Evolutionary conservation across 64 coral and sea anemone species (phyloP).

Genomic region (Montipora cactus): DNA sequence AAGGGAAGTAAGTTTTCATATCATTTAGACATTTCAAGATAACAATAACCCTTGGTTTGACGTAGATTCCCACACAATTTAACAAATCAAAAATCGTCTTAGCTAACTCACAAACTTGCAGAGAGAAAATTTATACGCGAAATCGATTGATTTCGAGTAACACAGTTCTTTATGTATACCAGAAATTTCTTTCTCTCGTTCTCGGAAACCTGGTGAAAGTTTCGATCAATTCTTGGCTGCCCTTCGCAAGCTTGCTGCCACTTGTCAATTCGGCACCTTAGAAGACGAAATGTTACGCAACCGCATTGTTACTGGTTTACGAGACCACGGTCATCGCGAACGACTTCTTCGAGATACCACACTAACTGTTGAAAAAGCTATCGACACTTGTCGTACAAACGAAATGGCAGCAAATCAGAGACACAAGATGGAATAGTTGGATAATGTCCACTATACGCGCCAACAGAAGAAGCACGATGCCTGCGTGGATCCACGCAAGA

Average conservation of each 20-base stretch:
- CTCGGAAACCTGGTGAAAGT: neutral
- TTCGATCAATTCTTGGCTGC: constrained; percentile 34
- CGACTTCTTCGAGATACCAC: constrained; percentile 21
- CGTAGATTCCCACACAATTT: too few relatives aligned
- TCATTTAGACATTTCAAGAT: too few relatives aligned
- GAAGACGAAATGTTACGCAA: constrained; percentile 50
- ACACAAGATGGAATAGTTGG: neutral
- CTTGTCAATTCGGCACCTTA: constrained; percentile 19
- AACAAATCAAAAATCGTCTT: too few relatives aligned
- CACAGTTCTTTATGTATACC: too few relatives aligned
- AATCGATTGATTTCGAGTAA: too few relatives aligned
- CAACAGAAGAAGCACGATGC: neutral
- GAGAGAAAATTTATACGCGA: too few relatives aligned
- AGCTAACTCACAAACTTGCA: too few relatives aligned
- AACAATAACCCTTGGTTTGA: too few relatives aligned
- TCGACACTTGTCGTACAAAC: constrained; percentile 37
- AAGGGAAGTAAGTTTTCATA: too few relatives aligned
- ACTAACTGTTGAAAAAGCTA: neutral
- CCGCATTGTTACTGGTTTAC: constrained; percentile 4
- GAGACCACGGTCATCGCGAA: neutral
- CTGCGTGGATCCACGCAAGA: neutral
- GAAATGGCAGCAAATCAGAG: constrained; percentile 29
- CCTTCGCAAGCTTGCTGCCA: neutral
- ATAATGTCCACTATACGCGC: neutral
- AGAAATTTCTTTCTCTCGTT: neutral